Evolutionary conservation across 1,140 invertebrate species (phyloP).

Genomic region (Zaprionus tsacasi): DNA sequence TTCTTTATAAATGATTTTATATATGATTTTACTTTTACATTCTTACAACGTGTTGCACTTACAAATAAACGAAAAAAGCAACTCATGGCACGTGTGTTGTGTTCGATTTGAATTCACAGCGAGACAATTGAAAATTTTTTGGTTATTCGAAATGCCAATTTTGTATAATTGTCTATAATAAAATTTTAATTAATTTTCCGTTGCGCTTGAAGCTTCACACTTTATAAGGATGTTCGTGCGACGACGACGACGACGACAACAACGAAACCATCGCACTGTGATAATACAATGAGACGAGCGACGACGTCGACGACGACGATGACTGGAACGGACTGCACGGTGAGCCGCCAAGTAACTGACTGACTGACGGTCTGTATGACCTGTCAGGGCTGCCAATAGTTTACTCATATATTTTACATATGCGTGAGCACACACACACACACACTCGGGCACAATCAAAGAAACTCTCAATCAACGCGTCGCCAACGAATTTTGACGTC

Average conservation of each 20-base stretch:
- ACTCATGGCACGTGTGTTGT: conserved; percentile 67
- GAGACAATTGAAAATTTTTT: conserved; percentile 11
- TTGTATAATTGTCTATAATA: conserved; percentile 38
- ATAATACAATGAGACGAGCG: conserved; percentile 45
- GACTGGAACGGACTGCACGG: conserved; percentile 13
- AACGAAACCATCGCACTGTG: conserved; percentile 62
- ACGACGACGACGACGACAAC: conserved; percentile 50
- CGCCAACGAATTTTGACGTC: conserved; percentile 69
- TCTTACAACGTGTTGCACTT: conserved; percentile 42
- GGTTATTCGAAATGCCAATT: conserved; percentile 10
- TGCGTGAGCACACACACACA: conserved; percentile 36
- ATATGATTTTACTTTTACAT: neutral
- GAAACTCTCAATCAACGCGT: conserved; percentile 80
- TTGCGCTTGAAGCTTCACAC: conserved; percentile 28
- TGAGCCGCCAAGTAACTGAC: conserved; percentile 23
- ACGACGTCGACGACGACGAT: conserved; percentile 1
- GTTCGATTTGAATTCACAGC: conserved; percentile 36
- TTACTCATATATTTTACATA: conserved; percentile 27
- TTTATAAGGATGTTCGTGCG: conserved; percentile 64
- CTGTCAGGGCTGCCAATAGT: conserved; percentile 41
- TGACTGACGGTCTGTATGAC: conserved; percentile 36
- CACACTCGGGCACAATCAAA: conserved; percentile 52
- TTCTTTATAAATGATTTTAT: neutral
- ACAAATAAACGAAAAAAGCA: conserved; percentile 74
- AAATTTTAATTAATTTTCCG: conserved; percentile 32